Evolutionary conservation across 2,113 vertebrate genomes (phyloP), one percentile per base, ranked within the genome.

Genomic region (Panthera tigris): DNA sequence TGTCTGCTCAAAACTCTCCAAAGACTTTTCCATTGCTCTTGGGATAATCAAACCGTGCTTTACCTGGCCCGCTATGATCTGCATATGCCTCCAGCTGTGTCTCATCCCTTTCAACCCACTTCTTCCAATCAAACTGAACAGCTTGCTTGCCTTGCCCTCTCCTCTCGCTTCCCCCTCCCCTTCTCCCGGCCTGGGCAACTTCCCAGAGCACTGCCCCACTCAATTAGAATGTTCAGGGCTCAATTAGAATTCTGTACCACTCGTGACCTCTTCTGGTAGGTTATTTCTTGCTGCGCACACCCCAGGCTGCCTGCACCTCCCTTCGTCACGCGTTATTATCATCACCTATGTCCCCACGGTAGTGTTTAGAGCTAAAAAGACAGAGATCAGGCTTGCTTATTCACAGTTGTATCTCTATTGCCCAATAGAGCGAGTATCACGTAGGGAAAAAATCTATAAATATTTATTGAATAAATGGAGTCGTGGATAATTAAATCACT

Each of bases 401-500:
- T 90, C 74, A 84, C 13, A 84, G 55, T 18, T 83, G 9, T 12
- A 10, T 86, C 19, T 69, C 71, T 41, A 6, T 90, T 66, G 76
- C 19, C 48, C 69, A 74, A 31, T 21, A 73, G 6, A 97, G 10
- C 5, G 16, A 87, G 66, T 25, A 39, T 4, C 1, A 50, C 69
- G 79, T 23, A 83, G 14, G n/a, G 69, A 39, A 78, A 78, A 63
- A 21, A 95, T 97, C 55, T 41, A 78, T 97, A 84, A 45, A 29
- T 84, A 91, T 92, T 89, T 76, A 79, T 18, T 69, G 78, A 96
- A 48, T 68, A 80, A 92, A 84, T 31, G 48, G 41, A 96, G 33
- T 55, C 71, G 33, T 57, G 12, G 41, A 85, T 95, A 93, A 89
- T 96, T 92, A 95, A 94, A 84, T 97, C 95, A 97, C 45, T 78